These are phyloP conservation scores for Dryobotodes eremita DNA, from an alignment of 2,888 invertebrate species.

Conservation along the genomic window DNA sequence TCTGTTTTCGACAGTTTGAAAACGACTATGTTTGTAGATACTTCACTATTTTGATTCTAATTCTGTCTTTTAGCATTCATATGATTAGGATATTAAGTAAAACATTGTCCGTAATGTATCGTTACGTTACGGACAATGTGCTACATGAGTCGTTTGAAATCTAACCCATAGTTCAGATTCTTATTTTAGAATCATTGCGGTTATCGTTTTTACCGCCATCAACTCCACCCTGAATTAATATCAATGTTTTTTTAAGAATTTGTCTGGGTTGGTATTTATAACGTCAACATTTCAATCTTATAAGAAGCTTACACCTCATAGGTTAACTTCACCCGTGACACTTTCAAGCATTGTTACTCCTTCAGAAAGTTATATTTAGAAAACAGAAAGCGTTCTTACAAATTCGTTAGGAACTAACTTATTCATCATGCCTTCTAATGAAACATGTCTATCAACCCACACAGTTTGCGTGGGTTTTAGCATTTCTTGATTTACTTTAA, in stretches of 20 bases:
- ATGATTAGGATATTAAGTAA: background rate
- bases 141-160: background rate
- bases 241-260: background rate
- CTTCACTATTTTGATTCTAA: background rate
- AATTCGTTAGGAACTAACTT: background rate
- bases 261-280: background rate
- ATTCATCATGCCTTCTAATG: background rate
- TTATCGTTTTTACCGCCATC: background rate
- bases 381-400: background rate
- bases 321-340: constrained; percentile 13
- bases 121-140: background rate
- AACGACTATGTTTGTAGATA: background rate
- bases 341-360: background rate
- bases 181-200: background rate
- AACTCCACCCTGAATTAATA: background rate
- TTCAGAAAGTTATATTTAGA: constrained; percentile 23
- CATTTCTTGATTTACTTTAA: background rate
- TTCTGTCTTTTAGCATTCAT: background rate
- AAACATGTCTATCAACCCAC: background rate
- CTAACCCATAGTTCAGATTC: background rate
- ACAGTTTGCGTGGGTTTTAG: background rate
- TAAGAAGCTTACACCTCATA: constrained; percentile 2
- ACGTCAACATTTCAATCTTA: background rate
- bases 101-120: too few relatives aligned
- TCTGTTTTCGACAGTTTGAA: background rate